Base-by-base conservation (phyloP, 2,113 vertebrate species). In the Archocentrus centrarchus region DNA sequence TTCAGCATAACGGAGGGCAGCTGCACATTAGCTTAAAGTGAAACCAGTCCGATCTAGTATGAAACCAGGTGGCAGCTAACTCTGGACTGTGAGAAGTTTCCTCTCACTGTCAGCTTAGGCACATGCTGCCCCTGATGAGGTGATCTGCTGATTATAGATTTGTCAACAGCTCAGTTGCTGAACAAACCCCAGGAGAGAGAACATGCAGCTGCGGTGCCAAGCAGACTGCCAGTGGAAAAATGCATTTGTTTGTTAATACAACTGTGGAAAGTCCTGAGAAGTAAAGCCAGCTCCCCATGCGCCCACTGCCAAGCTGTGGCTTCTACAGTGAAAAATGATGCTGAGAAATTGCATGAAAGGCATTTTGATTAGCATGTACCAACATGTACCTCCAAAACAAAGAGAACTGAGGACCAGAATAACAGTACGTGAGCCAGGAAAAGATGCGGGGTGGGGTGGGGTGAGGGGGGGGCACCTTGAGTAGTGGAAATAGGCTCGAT, bases 91-190 rank as follows among this genome's bases (percentile, higher is more conserved):
- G 90, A 91, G 89, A 94, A 88, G 89, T 88, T 87, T 87, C 88
- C 91, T 82, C 79, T 88, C 79, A 22, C 83, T 79, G 86, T 83
- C 89, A 79, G 84, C 87, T 88, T 80, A 83, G 79, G 73, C 53
- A 39, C 80, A 86, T 60, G 63, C 81, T 84, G 78, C 62, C 13
- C 37, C 81, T 32, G 83, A 91, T 92, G 92, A 94, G 91, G 91
- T 91, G 88, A 93, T 93, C 89, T 89, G 86, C 88, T 78, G 87
- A 89, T 93, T 92, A 93, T 91, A 93, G 93, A 94, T 93, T 88
- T 86, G 91, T 92, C 92, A 91, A 90, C 89, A 87, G 89, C 84
- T 88, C 83, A 64, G 82, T 84, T 88, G 90, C 89, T 84, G 85
- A 93, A 93, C 86, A 87, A 93, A 93, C 91, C 84, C 75, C 75